These are phyloP conservation scores for Neocloeon triangulifer DNA, from an alignment of 1,140 invertebrate species.

Conservation along the genomic window DNA sequence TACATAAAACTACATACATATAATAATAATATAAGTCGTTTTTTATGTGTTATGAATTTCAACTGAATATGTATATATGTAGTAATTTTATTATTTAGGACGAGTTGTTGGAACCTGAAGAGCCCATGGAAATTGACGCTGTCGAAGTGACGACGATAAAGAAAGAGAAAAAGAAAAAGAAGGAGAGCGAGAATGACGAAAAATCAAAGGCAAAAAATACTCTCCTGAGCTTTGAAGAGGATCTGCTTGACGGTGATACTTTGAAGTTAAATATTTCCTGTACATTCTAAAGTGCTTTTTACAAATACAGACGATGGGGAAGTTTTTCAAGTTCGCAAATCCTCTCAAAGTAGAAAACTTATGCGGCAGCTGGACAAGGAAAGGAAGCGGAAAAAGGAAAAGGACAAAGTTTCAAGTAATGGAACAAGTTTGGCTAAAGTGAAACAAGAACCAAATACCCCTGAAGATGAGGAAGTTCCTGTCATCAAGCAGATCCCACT, in stretches of 20 bases:
- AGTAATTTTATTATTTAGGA: no score
- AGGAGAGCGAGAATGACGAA: conserved; percentile 23
- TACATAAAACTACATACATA: no score
- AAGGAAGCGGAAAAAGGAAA: conserved; percentile 35
- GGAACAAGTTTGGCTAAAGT: conserved; percentile 17
- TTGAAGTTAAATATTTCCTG: conserved; percentile 4
- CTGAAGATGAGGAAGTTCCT: not conserved
- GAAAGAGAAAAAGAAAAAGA: conserved; percentile 17
- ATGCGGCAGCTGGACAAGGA: conserved; percentile 71
- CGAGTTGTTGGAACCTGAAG: no score
- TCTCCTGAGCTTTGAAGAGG: conserved; percentile 57
- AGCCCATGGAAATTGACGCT: no score
- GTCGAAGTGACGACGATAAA: no score
- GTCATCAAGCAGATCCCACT: conserved; percentile 21
- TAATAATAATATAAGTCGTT: no score
- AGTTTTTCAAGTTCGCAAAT: conserved; percentile 87
- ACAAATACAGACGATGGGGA: conserved; percentile 49
- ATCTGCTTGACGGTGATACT: conserved; percentile 38
- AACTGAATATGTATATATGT: no score
- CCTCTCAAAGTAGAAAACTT: conserved; percentile 73
- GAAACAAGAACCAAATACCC: conserved; percentile 14
- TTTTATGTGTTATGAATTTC: no score
- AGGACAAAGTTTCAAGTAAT: conserved; percentile 23
- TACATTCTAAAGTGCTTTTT: conserved; percentile 5
- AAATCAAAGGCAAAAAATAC: conserved; percentile 27